phyloP scores from a whole-genome alignment of 2,888 invertebrate genomes.

The Margaritifera margaritifera region DNA sequence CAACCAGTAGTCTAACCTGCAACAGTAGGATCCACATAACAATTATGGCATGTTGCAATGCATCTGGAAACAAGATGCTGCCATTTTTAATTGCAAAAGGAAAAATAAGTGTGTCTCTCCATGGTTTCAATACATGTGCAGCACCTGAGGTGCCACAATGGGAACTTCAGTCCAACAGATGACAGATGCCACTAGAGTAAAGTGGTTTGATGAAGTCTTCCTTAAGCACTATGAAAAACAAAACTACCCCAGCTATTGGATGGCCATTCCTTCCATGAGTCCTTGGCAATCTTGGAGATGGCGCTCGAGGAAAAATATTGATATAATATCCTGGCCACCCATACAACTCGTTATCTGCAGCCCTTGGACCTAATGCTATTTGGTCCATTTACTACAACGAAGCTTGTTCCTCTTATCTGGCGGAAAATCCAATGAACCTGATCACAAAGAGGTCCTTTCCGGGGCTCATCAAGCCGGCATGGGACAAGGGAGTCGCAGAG shows the following conservation, averaged over 20 bases:
- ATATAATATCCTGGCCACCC: not conserved
- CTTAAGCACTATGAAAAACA: not conserved
- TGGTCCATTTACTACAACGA: not conserved
- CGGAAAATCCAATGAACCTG: not conserved
- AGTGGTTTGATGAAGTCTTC: slow-evolving; percentile 6
- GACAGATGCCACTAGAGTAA: no score
- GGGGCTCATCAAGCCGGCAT: not conserved
- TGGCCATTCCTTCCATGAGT: not conserved
- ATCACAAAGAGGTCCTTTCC: not conserved
- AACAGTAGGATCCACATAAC: no score
- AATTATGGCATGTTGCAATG: no score
- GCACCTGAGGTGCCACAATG: no score
- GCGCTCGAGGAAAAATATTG: not conserved
- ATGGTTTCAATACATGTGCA: no score
- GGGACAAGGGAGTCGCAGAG: not conserved
- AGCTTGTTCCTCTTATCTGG: not conserved
- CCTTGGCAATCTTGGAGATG: not conserved
- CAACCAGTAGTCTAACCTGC: no score
- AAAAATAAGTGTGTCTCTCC: no score
- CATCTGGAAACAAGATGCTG: no score
- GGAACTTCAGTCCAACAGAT: no score
- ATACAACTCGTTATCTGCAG: not conserved
- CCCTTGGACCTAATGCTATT: slow-evolving; percentile 1
- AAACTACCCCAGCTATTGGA: not conserved
- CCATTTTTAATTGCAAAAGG: no score